phyloP scores from a whole-genome alignment of 2,888 invertebrate genomes.

The Papilio elwesi region DNA sequence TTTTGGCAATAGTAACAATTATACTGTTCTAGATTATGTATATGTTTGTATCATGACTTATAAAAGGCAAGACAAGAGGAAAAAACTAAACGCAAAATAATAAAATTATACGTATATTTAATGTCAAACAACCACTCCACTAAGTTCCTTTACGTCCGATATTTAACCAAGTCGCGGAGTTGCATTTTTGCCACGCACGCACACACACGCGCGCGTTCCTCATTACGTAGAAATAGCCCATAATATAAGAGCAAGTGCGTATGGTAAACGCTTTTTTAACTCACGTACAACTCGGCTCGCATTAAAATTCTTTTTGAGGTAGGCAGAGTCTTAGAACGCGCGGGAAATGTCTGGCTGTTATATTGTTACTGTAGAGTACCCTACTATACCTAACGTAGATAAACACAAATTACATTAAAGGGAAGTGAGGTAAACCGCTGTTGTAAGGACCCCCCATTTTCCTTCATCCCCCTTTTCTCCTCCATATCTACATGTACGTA shows the following conservation, averaged over 20 bases:
- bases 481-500: too few species aligned
- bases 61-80: too few species aligned
- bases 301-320: slow-evolving; percentile 24
- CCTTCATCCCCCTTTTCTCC: too few species aligned
- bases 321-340: slow-evolving; percentile 13
- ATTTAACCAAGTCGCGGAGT: slow-evolving; percentile 81
- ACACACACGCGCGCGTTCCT: slow-evolving; percentile 51
- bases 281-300: slow-evolving; percentile 1
- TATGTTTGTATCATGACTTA: too few species aligned
- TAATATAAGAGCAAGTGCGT: slow-evolving; percentile 40
- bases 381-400: too few species aligned
- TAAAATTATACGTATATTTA: slow-evolving; percentile 19
- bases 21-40: too few species aligned
- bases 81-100: not conserved
- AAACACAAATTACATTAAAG: too few species aligned
- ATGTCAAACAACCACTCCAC: slow-evolving; percentile 54
- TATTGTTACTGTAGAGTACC: not conserved
- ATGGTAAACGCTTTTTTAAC: slow-evolving; percentile 36
- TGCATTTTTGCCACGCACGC: slow-evolving; percentile 82
- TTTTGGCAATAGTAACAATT: too few species aligned
- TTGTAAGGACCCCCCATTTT: too few species aligned
- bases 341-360: not conserved
- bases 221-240: slow-evolving; percentile 38
- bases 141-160: slow-evolving; percentile 62
- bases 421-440: too few species aligned